phyloP scores from a whole-genome alignment of 2,888 invertebrate genomes.

The Platerodrilus igneus region DNA sequence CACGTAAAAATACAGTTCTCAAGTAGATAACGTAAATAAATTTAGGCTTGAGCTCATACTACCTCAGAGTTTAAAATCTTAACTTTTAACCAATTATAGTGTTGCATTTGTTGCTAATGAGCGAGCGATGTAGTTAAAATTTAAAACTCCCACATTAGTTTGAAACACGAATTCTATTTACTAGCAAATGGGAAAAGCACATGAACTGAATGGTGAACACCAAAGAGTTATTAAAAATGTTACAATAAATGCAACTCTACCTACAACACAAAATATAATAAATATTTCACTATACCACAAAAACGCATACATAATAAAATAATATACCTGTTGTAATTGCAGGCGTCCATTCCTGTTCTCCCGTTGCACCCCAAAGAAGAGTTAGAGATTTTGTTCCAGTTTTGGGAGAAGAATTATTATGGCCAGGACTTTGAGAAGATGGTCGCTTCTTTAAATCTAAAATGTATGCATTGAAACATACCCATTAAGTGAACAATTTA shows the following conservation, averaged over 20 bases:
- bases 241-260: not conserved
- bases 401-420: slow-evolving; percentile 32
- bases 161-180: slow-evolving; percentile 4
- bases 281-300: not conserved
- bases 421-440: slow-evolving; percentile 41
- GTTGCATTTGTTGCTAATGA: no score
- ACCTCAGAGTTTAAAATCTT: no score
- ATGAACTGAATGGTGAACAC: no score
- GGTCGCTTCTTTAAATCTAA: slow-evolving; percentile 47
- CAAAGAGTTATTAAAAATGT: no score
- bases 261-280: no score
- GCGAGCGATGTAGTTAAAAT: no score
- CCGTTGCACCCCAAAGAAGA: slow-evolving; percentile 88
- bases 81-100: no score
- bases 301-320: slow-evolving; percentile 1
- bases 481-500: slow-evolving; percentile 35
- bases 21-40: no score
- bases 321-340: slow-evolving; percentile 83
- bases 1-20: no score
- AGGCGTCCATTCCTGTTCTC: slow-evolving; percentile 96
- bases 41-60: no score
- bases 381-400: slow-evolving; percentile 56
- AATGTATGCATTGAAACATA: slow-evolving; percentile 10
- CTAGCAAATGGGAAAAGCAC: slow-evolving; percentile 8
- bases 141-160: no score